A percentile compares a stretch with the other conserved stretches of the same genome.
phyloP scores from a whole-genome alignment of 2,888 invertebrate genomes.

The Zonitis immaculata region DNA sequence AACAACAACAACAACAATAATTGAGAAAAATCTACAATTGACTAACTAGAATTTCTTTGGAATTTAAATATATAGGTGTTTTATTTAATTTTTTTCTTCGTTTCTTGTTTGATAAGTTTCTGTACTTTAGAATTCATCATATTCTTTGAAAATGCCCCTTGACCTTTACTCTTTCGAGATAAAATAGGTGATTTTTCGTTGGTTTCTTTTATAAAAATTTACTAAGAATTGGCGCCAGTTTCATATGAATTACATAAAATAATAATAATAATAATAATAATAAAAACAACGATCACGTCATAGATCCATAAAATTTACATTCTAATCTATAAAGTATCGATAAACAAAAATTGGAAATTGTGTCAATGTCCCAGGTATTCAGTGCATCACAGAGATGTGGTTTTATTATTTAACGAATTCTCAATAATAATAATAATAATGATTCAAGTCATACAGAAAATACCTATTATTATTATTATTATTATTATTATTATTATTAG shows the following conservation, averaged over 20 bases:
- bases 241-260: neutral
- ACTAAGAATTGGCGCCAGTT: neutral
- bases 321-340: no score
- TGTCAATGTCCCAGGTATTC: neutral
- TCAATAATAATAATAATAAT: neutral
- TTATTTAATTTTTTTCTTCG: neutral
- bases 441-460: no score
- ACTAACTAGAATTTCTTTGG: no score
- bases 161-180: neutral
- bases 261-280: no score
- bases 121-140: neutral
- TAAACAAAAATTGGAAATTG: neutral
- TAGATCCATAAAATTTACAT: constrained; percentile 1
- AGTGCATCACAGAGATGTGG: no score
- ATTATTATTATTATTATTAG: no score
- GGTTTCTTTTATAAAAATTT: no score
- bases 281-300: neutral
- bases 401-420: no score
- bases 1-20: no score
- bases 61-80: no score
- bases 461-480: no score
- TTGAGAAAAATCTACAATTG: no score
- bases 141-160: neutral
- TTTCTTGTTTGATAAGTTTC: neutral
- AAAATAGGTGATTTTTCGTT: neutral